These are phyloP conservation scores for Aulostomus chinensis DNA, from an alignment of 2,797 vertebrate genomes.

Conservation along the genomic window DNA sequence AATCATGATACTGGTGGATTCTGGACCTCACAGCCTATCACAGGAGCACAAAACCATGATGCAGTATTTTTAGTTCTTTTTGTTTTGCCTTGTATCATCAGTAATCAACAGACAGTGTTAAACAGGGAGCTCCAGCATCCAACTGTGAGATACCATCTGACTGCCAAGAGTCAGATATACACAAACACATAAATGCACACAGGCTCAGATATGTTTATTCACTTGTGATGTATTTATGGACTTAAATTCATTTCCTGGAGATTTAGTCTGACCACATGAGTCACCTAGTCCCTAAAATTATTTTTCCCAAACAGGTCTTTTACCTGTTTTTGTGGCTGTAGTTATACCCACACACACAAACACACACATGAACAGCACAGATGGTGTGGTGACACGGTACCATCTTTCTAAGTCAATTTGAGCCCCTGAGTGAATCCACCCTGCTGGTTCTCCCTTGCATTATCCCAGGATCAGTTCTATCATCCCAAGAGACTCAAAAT, in stretches of 20 bases:
- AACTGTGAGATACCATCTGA: slow-evolving; percentile 59
- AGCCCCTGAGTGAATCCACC: slow-evolving; percentile 55
- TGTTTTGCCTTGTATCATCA: slow-evolving; percentile 18
- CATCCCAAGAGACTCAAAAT: slow-evolving; percentile 13
- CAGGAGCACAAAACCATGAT: no score
- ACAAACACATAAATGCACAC: slow-evolving; percentile 9
- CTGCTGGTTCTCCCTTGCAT: slow-evolving; percentile 32
- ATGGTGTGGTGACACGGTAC: slow-evolving; percentile 76
- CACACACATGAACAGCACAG: slow-evolving; percentile 58
- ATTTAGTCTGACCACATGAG: no score
- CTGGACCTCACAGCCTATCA: no score
- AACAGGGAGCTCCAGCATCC: slow-evolving; percentile 47
- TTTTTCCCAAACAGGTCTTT: no score
- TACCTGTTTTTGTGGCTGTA: no score
- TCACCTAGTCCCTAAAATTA: no score
- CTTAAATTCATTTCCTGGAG: no score
- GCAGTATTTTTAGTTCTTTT: neutral
- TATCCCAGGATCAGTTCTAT: slow-evolving; percentile 4
- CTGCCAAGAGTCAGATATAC: slow-evolving; percentile 47
- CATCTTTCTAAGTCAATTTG: slow-evolving; percentile 63
- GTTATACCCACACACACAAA: slow-evolving; percentile 36
- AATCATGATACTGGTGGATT: no score
- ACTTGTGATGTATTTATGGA: no score
- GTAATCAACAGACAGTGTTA: slow-evolving; percentile 42
- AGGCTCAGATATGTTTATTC: no score